Conservation (phyloP, 2,113 vertebrate species). For the Chionodraco myersi region DNA sequence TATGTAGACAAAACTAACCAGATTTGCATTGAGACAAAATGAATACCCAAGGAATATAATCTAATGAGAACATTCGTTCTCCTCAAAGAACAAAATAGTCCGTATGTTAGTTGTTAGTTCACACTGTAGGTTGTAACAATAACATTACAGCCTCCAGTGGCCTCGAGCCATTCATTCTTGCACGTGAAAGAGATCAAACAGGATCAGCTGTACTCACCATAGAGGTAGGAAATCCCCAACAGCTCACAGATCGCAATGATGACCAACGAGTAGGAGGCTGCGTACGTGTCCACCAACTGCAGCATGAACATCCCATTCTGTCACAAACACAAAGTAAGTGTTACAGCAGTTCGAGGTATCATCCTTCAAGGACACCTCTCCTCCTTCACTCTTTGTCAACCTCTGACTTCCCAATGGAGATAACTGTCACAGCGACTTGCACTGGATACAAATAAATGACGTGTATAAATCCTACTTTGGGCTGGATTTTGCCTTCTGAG, state of each 20-base stretch:
- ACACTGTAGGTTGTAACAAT: background rate
- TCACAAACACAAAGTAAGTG: background rate
- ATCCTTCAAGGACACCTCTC: background rate
- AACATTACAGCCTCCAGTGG: background rate
- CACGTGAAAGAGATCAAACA: background rate
- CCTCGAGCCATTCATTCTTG: too few relatives aligned
- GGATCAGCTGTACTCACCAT: conserved; percentile 63
- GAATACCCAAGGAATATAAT: too few relatives aligned
- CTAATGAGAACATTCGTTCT: too few relatives aligned
- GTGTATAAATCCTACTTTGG: conserved; percentile 22
- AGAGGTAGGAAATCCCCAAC: conserved; percentile 78
- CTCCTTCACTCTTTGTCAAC: too few relatives aligned
- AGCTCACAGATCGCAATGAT: conserved; percentile 81
- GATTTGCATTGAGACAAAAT: too few relatives aligned
- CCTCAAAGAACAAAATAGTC: background rate
- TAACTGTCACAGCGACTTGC: conserved; percentile 2
- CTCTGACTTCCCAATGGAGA: background rate
- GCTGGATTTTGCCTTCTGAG: conserved; percentile 23
- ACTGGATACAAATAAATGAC: conserved; percentile 20
- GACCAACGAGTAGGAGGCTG: conserved; percentile 80
- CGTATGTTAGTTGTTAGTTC: background rate
- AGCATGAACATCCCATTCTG: conserved; percentile 81
- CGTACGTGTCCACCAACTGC: conserved; percentile 79
- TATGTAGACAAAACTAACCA: background rate
- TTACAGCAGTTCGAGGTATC: background rate